These are phyloP conservation scores for Halotydeus destructor DNA, from an alignment of 1,140 invertebrate genomes.

Conservation along the genomic window DNA sequence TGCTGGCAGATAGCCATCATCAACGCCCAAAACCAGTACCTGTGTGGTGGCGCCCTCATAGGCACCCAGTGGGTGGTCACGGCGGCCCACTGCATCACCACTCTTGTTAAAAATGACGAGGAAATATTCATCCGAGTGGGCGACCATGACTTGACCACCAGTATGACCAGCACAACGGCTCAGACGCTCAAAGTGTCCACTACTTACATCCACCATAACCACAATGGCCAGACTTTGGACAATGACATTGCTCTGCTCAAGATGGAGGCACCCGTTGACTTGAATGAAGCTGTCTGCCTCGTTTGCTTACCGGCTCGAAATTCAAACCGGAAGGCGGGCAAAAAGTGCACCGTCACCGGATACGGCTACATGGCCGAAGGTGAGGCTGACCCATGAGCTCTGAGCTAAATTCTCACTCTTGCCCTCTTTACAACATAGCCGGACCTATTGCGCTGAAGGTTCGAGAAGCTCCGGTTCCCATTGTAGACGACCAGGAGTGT, in stretches of 20 bases:
- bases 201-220: conserved; percentile 87
- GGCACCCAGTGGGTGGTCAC: conserved; percentile 84
- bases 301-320: conserved; percentile 71
- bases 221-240: conserved; percentile 83
- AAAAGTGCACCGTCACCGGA: conserved; percentile 71
- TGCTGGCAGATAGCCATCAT: conserved; percentile 84
- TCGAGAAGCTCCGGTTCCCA: conserved; percentile 70
- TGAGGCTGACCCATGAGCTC: conserved; percentile 23
- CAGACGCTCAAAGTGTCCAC: conserved; percentile 69
- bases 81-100: conserved; percentile 84
- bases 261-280: conserved; percentile 64
- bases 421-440: conserved; percentile 29
- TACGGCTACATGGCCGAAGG: conserved; percentile 86
- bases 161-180: conserved; percentile 58
- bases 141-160: conserved; percentile 64
- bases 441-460: conserved; percentile 71
- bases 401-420: background rate
- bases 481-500: conserved; percentile 76
- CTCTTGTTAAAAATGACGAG: conserved; percentile 69
- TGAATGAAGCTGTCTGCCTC: conserved; percentile 57
- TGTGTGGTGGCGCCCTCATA: conserved; percentile 85
- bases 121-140: conserved; percentile 76
- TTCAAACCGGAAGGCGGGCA: conserved; percentile 59
- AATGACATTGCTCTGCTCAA: conserved; percentile 81
- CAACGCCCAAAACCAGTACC: conserved; percentile 75